Evolutionary conservation across 1,140 invertebrate species (phyloP), one percentile per base, ranked within the genome.

Genomic region (Adelges cooleyi): DNA sequence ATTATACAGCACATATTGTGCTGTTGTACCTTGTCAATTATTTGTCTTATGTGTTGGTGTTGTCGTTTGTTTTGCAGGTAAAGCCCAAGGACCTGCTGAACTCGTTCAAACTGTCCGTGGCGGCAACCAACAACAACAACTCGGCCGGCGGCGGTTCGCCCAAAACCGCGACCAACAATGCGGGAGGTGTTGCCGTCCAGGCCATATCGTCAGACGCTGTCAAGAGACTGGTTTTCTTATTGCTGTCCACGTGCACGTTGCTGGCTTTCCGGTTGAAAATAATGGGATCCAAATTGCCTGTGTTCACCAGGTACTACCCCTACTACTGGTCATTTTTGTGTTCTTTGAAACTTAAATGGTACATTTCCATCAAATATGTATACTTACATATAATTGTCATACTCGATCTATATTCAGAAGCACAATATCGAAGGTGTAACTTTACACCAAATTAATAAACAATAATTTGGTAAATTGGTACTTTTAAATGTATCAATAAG

Each of bases 281-380:
- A 53, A 97, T 97, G 93, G 92, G 92, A 23, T 90, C 92, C 1
- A 92, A 95, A 77, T 78, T 98, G 69, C 94, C 94, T 18, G 88
- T 96, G 65, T 97, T 98, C 77, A 97, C 93, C 25, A 86, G 87
- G 82, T 91, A 71, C 68, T 11, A 5, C 10, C 8, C 5, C n/a
- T n/a, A n/a, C n/a, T n/a, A n/a, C n/a, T n/a, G n/a, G n/a, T n/a
- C n/a, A n/a, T n/a, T n/a, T n/a, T n/a, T n/a, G n/a, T n/a, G n/a
- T n/a, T n/a, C n/a, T n/a, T n/a, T n/a, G n/a, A n/a, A n/a, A n/a
- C n/a, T n/a, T n/a, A n/a, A n/a, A n/a, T n/a, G n/a, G n/a, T n/a
- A n/a, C n/a, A n/a, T n/a, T n/a, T n/a, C n/a, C n/a, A n/a, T n/a
- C n/a, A n/a, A n/a, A n/a, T n/a, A n/a, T n/a, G n/a, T n/a, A n/a